Conservation (phyloP, 2,888 invertebrate species). For the Philereme transversata region DNA sequence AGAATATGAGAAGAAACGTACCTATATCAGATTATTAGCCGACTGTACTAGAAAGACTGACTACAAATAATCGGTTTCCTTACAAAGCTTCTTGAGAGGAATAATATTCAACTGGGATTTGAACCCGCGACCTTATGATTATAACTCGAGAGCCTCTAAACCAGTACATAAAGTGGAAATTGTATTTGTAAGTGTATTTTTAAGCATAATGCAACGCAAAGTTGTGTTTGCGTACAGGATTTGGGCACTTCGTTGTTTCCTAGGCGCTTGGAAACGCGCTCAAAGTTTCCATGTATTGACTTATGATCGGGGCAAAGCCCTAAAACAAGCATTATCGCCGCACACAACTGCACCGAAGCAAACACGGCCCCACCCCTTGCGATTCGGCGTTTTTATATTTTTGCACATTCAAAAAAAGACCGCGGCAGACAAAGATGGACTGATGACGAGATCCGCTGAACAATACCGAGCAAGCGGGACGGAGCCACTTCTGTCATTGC, state of each 20-base stretch:
- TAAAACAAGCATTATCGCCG: conserved; percentile 78
- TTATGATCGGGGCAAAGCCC: conserved; percentile 81
- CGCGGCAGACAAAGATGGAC: conserved; percentile 82
- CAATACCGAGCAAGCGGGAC: conserved; percentile 78
- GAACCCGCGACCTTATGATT: no score
- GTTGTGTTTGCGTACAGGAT: conserved; percentile 44
- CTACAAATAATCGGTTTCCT: no score
- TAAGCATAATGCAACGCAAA: conserved; percentile 15
- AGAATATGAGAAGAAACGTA: no score
- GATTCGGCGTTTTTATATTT: conserved; percentile 83
- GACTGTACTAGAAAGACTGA: no score
- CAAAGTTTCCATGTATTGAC: conserved; percentile 68
- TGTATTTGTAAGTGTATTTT: conserved; percentile 8
- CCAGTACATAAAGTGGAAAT: background rate
- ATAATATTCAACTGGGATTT: no score
- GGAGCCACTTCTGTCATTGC: conserved; percentile 74
- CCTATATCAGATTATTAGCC: no score
- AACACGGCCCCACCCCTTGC: conserved; percentile 66
- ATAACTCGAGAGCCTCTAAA: no score
- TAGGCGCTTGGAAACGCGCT: conserved; percentile 40
- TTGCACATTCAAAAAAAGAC: conserved; percentile 81
- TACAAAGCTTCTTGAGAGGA: no score
- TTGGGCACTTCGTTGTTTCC: conserved; percentile 41
- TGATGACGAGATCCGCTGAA: conserved; percentile 76
- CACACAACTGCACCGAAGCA: conserved; percentile 69